Conservation (phyloP, 1,140 invertebrate species). For the Physella acuta region DNA sequence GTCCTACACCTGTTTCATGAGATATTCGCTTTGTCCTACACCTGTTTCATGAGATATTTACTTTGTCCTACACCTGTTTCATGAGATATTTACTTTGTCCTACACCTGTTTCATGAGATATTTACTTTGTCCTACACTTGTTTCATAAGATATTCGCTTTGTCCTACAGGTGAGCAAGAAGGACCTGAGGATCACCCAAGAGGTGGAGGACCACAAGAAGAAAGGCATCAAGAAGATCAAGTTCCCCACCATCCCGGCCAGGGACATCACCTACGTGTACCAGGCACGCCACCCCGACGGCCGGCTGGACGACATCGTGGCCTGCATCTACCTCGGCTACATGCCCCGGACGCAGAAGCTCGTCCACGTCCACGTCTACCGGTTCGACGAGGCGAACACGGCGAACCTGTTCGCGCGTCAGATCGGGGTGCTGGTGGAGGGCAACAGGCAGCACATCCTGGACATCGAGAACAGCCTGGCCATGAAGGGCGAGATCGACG, state of each 20-base stretch:
- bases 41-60: too few relatives aligned
- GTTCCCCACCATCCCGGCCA: conserved; percentile 51
- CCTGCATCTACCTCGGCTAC: conserved; percentile 72
- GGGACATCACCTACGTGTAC: conserved; percentile 47
- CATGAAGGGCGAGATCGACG: conserved; percentile 43
- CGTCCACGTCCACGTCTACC: conserved; percentile 91
- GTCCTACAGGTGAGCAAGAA: conserved; percentile 78
- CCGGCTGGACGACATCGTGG: conserved; percentile 74
- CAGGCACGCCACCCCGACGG: conserved; percentile 52
- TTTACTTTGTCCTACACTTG: too few relatives aligned
- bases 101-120: too few relatives aligned
- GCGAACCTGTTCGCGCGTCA: conserved; percentile 81
- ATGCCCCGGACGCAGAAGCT: conserved; percentile 78
- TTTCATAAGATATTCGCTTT: too few relatives aligned
- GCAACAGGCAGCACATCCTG: conserved; percentile 70
- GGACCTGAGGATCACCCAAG: conserved; percentile 90
- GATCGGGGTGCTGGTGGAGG: conserved; percentile 78
- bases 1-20: too few relatives aligned
- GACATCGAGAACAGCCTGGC: conserved; percentile 51
- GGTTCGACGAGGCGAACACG: conserved; percentile 90
- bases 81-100: too few relatives aligned
- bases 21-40: too few relatives aligned
- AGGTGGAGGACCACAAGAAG: conserved; percentile 54
- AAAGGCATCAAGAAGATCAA: conserved; percentile 48
- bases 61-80: too few relatives aligned